Conservation (phyloP, 2,888 invertebrate genomes). For the Cylloceria caligata region DNA sequence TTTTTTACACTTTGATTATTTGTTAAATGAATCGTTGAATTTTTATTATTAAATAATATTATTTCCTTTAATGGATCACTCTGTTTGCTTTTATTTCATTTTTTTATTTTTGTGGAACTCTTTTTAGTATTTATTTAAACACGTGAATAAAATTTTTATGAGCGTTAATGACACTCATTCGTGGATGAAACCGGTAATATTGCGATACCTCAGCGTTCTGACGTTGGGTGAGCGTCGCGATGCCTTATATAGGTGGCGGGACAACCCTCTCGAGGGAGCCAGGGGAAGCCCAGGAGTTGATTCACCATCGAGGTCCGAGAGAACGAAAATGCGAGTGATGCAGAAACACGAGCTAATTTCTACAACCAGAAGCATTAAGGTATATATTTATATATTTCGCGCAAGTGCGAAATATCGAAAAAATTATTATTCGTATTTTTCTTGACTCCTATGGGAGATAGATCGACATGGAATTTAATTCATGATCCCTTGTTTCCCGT, state of each 20-base stretch:
- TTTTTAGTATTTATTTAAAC: background rate
- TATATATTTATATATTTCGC: too few species aligned
- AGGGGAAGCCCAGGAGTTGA: conserved; percentile 26
- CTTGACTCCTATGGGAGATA: too few species aligned
- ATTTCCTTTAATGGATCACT: background rate
- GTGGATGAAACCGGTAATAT: conserved; percentile 53
- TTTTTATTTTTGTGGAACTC: background rate
- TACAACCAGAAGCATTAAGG: background rate
- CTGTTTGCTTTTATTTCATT: background rate
- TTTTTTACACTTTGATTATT: background rate
- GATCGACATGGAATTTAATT: too few species aligned
- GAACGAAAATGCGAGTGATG: background rate
- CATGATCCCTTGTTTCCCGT: too few species aligned
- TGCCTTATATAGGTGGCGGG: conserved; percentile 71
- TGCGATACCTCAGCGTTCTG: conserved; percentile 70
- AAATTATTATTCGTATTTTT: too few species aligned
- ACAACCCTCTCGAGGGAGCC: conserved; percentile 57
- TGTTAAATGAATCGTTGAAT: background rate
- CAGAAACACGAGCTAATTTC: conserved; percentile 2
- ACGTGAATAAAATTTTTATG: background rate
- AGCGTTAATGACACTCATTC: conserved; percentile 1
- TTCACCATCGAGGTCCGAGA: conserved; percentile 17
- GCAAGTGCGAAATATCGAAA: too few species aligned
- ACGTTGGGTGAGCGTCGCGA: conserved; percentile 66
- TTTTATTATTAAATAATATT: background rate